These are phyloP conservation scores for Marasmarcha lunaedactyla DNA, from an alignment of 2,888 invertebrate genomes.

Conservation along the genomic window DNA sequence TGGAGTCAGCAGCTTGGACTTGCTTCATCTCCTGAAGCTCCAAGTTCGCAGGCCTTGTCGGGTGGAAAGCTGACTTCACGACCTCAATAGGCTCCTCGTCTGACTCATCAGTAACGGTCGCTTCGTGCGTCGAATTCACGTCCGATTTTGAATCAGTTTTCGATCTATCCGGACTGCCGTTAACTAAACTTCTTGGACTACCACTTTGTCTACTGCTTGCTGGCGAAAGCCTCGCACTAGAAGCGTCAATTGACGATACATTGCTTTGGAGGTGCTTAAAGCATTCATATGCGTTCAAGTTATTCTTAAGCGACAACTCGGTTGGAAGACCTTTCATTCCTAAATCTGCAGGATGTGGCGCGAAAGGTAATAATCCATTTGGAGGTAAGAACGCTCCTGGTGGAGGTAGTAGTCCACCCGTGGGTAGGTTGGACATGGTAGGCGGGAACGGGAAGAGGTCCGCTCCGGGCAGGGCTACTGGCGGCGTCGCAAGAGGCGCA, in stretches of 20 bases:
- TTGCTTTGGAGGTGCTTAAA: conserved; percentile 56
- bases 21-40: conserved; percentile 66
- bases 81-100: conserved; percentile 82
- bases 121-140: conserved; percentile 73
- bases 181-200: conserved; percentile 57
- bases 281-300: conserved; percentile 71
- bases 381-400: conserved; percentile 70
- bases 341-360: conserved; percentile 63
- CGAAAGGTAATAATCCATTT: conserved; percentile 63
- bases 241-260: conserved; percentile 55
- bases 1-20: conserved; percentile 72
- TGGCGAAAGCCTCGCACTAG: conserved; percentile 64
- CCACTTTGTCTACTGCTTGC: conserved; percentile 67
- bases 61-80: conserved; percentile 80
- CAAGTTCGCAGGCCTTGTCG: conserved; percentile 72
- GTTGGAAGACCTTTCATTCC: conserved; percentile 57
- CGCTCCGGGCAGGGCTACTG: conserved; percentile 46
- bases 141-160: conserved; percentile 71
- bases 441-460: conserved; percentile 57
- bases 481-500: conserved; percentile 40
- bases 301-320: conserved; percentile 63
- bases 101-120: conserved; percentile 72
- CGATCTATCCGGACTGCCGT: conserved; percentile 58
- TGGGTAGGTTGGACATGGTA: conserved; percentile 50
- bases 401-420: conserved; percentile 67